Evolutionary conservation across 2,113 vertebrate species (phyloP).

Genomic region (Oreotrochilus melanogaster): DNA sequence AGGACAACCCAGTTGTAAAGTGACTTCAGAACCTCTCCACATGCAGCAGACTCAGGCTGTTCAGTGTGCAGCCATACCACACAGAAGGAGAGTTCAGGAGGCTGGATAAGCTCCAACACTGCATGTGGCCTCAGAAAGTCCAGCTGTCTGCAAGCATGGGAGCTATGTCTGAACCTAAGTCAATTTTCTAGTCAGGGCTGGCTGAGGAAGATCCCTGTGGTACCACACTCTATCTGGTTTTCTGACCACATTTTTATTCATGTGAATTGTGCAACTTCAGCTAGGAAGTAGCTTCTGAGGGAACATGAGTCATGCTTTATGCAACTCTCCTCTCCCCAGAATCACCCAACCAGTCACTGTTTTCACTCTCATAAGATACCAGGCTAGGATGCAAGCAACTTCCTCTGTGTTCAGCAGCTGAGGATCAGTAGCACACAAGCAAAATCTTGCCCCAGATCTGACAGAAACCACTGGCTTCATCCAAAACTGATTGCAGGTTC

Average conservation of each 20-base stretch:
- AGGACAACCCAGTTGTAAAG: not conserved
- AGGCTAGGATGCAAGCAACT: not conserved
- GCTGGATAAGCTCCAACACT: not conserved
- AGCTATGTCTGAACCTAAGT: not conserved
- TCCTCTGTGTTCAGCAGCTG: not conserved
- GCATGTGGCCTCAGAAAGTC: accelerated
- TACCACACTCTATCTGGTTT: not conserved
- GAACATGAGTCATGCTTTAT: not conserved
- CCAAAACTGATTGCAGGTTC: not conserved
- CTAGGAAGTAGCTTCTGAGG: not conserved
- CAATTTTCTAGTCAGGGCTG: not conserved
- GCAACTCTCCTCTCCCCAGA: not conserved
- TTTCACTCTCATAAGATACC: not conserved
- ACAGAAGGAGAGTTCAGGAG: not conserved
- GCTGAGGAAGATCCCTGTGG: not conserved
- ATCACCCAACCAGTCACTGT: not conserved
- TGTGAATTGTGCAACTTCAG: not conserved
- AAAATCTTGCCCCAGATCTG: not conserved
- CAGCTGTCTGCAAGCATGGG: not conserved
- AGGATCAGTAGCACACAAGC: not conserved
- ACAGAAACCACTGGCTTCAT: not conserved
- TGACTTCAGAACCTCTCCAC: not conserved
- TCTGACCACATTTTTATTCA: not conserved
- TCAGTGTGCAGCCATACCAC: not conserved
- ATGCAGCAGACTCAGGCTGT: not conserved